These are phyloP conservation scores for Albula glossodonta DNA, from an alignment of 2,113 vertebrate species.

Conservation along the genomic window DNA sequence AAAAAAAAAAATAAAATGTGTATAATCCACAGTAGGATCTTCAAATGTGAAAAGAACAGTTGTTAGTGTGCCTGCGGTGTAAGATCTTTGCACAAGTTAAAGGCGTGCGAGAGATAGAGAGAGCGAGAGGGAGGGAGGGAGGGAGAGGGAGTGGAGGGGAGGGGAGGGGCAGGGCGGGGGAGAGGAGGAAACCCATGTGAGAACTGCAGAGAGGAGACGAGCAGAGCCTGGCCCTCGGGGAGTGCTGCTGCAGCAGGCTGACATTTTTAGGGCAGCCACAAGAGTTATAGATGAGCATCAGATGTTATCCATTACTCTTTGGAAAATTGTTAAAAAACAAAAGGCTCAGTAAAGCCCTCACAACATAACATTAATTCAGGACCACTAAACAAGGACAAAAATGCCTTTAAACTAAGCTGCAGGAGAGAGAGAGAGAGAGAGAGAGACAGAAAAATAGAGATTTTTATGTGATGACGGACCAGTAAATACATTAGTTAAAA, in stretches of 20 bases:
- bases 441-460: no score
- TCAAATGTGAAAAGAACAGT: not conserved
- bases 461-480: not conserved
- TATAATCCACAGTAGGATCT: no score
- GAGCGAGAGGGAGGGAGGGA: not conserved
- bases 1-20: no score
- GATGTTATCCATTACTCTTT: constrained; percentile 61
- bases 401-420: not conserved
- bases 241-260: constrained; percentile 54
- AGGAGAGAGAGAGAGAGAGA: not conserved
- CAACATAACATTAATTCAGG: constrained; percentile 34
- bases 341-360: constrained; percentile 14
- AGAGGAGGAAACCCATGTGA: not conserved
- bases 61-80: not conserved
- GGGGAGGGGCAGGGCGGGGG: not conserved
- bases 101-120: not conserved
- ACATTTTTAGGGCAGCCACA: constrained; percentile 73
- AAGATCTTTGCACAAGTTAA: constrained; percentile 11
- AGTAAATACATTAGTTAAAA: not conserved
- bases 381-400: constrained; percentile 30
- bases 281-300: constrained; percentile 72
- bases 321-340: constrained; percentile 43
- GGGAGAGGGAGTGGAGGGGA: not conserved
- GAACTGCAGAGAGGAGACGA: constrained; percentile 11
- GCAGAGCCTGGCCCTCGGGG: constrained; percentile 54